Evolutionary conservation across 2,888 invertebrate genomes (phyloP), one percentile per base, ranked within the genome.

Genomic region (Monochamus alternatus): DNA sequence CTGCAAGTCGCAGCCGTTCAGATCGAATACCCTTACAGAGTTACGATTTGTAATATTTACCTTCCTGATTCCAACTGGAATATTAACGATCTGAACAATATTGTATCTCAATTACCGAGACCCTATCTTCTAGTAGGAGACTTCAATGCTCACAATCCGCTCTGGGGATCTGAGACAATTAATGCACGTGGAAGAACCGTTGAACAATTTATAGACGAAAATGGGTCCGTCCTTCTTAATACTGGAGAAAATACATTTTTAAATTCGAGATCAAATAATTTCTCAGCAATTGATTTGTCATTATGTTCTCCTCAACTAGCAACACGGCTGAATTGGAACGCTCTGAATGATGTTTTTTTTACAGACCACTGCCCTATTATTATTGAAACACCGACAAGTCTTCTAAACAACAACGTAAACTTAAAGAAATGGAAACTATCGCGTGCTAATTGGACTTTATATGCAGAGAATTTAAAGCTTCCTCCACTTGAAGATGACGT

Each of bases 31-130:
- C 60, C 60, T 60, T 10, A 10, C 31, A 5, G 10, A 12, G 32
- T 60, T 8, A 31, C 32, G 5, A 43, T 38, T 12, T 62, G 62
- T 38, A 62, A 62, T 62, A 38, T 62, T n/a, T 62, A 38, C 8
- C n/a, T 62, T 3, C 38, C 62, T 7, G n/a, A 62, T 1, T n/a
- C n/a, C 9, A n/a, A 38, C 5, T 62, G 62, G 38, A 38, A 62
- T n/a, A 12, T 12, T 3, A n/a, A 62, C 4, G 62, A 62, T 7
- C 43, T 62, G 3, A 12, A 4, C 12, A 12, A 62, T n/a, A n/a
- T n/a, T n/a, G n/a, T n/a, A n/a, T n/a, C n/a, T n/a, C n/a, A n/a
- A n/a, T n/a, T 12, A 10, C 43, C 62, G 5, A 38, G 0, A 31
- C 60, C 62, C 3, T 62, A 38, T 38, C 4, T 62, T 1, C 10